These are phyloP conservation scores for Lophochroa leadbeateri DNA, from an alignment of 2,113 vertebrate species.

Conservation along the genomic window DNA sequence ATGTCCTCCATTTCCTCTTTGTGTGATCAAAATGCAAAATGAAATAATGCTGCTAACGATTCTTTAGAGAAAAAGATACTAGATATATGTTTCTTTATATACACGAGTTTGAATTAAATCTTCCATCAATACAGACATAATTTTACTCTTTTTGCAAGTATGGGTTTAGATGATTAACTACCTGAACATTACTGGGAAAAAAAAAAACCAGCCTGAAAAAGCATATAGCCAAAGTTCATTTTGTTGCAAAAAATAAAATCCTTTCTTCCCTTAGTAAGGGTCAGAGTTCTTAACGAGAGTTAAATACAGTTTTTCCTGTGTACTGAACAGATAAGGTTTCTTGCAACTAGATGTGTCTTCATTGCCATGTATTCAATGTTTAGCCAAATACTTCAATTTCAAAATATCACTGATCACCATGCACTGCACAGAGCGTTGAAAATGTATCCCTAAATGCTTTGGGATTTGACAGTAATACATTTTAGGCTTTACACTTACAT, in stretches of 20 bases:
- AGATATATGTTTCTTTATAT: not conserved
- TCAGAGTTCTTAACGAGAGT: not conserved
- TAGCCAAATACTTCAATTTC: not conserved
- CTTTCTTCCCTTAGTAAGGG: not conserved
- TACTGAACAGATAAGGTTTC: not conserved
- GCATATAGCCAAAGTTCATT: not conserved
- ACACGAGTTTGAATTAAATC: not conserved
- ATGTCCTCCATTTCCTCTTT: slow-evolving; percentile 5
- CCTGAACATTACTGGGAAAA: not conserved
- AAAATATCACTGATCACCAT: not conserved
- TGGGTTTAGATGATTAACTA: not conserved
- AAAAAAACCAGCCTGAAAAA: not conserved
- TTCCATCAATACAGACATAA: not conserved
- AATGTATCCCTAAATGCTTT: not conserved
- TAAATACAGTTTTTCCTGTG: not conserved
- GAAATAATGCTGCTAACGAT: not conserved
- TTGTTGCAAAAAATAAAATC: not conserved
- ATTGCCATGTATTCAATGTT: not conserved
- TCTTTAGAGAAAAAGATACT: not conserved
- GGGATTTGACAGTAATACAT: not conserved
- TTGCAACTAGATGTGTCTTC: not conserved
- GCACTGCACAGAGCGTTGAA: not conserved
- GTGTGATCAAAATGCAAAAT: not conserved
- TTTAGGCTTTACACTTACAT: not conserved
- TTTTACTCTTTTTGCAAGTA: not conserved